phyloP scores from a whole-genome alignment of 2,113 vertebrate species.

The Aramus guarauna region DNA sequence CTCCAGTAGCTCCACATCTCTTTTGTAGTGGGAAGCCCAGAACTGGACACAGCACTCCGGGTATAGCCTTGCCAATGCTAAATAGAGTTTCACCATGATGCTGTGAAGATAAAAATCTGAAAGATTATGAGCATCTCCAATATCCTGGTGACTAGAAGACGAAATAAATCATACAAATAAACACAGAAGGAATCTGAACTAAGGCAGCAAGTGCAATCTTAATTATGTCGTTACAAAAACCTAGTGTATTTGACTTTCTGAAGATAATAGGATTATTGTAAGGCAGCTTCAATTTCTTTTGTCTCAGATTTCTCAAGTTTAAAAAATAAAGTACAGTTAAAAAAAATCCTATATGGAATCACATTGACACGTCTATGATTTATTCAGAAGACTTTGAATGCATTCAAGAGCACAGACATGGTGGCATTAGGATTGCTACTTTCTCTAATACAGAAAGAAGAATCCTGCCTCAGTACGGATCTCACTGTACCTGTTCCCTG shows the following conservation, averaged over 20 bases:
- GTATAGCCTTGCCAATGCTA: background rate
- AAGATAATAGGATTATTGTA: background rate
- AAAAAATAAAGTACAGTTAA: background rate
- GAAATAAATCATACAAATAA: background rate
- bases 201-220: background rate
- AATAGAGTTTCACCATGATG: background rate
- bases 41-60: background rate
- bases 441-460: background rate
- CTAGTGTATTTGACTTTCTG: background rate
- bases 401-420: background rate
- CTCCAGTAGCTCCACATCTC: background rate
- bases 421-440: background rate
- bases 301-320: background rate
- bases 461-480: background rate
- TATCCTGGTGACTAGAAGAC: background rate
- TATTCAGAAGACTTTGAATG: background rate
- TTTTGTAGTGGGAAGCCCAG: background rate
- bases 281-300: background rate
- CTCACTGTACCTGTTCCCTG: background rate
- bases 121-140: background rate
- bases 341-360: background rate
- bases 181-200: background rate
- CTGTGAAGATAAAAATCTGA: background rate
- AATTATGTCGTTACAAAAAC: background rate
- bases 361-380: background rate